Conservation (phyloP, 2,888 invertebrate genomes). For the Pogonocherus hispidulus region DNA sequence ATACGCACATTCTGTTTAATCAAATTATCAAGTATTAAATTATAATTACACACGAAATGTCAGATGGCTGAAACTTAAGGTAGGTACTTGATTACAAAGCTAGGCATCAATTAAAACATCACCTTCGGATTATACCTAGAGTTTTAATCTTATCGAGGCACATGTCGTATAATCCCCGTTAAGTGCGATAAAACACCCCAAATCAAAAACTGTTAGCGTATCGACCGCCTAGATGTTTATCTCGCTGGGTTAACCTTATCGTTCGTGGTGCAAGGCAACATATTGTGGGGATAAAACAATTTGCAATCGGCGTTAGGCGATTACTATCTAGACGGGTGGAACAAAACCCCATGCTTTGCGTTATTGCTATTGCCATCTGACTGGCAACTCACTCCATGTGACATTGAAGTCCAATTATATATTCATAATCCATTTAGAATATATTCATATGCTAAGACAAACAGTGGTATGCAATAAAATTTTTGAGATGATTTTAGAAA, state of each 20-base stretch:
- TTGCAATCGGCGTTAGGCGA: slow-evolving; percentile 16
- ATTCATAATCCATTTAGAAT: too few species aligned
- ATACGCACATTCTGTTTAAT: too few species aligned
- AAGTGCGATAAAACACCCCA: slow-evolving; percentile 27
- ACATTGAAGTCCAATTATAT: too few species aligned
- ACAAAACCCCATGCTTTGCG: background rate
- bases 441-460: too few species aligned
- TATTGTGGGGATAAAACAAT: slow-evolving; percentile 23
- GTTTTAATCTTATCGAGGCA: slow-evolving; percentile 14
- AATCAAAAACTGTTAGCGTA: slow-evolving; percentile 29
- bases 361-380: background rate
- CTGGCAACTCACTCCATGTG: too few species aligned
- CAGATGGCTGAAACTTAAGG: background rate
- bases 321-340: slow-evolving; percentile 5
- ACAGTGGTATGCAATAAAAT: too few species aligned
- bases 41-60: background rate
- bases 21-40: too few species aligned
- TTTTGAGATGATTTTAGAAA: too few species aligned
- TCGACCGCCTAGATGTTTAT: slow-evolving; percentile 28
- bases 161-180: slow-evolving; percentile 27
- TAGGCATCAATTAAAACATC: slow-evolving; percentile 24
- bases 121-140: slow-evolving; percentile 17
- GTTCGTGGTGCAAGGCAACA: slow-evolving; percentile 14
- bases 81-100: slow-evolving; percentile 4
- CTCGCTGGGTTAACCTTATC: slow-evolving; percentile 9